Conservation (phyloP, 2,888 invertebrate species). For the Balanococcus diminutus region DNA sequence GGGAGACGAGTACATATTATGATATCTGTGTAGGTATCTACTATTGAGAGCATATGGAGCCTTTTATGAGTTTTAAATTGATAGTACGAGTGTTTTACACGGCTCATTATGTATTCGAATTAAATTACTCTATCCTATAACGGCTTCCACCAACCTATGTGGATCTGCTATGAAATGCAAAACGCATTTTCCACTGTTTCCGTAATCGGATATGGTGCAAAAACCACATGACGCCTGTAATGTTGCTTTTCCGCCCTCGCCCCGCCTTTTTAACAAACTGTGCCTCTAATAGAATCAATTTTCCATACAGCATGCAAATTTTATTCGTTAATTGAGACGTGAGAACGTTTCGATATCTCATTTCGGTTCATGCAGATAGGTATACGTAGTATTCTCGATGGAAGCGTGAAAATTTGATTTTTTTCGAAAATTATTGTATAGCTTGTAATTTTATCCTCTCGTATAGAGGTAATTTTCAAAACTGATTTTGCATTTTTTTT, state of each 20-base stretch:
- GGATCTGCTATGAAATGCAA: background rate
- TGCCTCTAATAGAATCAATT: background rate
- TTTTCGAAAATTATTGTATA: background rate
- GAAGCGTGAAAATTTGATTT: background rate
- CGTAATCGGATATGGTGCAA: constrained; percentile 6
- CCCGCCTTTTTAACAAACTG: no score
- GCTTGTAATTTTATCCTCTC: background rate
- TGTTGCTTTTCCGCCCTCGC: background rate
- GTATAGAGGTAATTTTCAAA: background rate
- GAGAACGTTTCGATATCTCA: background rate
- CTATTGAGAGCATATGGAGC: background rate
- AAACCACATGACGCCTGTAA: constrained; percentile 26
- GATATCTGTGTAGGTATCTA: background rate
- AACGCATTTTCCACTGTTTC: background rate
- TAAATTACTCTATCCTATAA: background rate
- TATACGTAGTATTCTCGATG: background rate
- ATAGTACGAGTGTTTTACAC: constrained; percentile 14
- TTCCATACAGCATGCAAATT: constrained; percentile 2
- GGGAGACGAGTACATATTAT: background rate
- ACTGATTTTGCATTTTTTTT: background rate
- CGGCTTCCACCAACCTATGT: background rate
- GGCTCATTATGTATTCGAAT: constrained; percentile 34
- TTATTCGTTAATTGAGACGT: constrained; percentile 14
- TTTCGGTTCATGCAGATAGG: no score
- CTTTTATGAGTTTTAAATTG: constrained; percentile 20